These are phyloP conservation scores for Leptinotarsa rubiginosa DNA, from an alignment of 2,888 invertebrate genomes.

Conservation along the genomic window DNA sequence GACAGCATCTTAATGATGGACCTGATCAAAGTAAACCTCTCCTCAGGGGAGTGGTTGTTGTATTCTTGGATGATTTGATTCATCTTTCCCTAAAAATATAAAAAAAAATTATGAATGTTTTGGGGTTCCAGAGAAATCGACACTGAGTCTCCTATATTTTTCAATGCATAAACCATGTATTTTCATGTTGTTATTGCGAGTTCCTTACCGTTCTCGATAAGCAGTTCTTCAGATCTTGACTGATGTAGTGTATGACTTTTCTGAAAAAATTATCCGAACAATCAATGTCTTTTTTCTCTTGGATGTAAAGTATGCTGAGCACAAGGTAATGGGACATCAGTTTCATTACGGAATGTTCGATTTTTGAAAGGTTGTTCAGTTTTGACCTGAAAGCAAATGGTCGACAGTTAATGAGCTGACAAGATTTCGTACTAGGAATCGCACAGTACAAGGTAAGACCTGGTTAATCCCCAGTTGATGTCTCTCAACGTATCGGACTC, in stretches of 20 bases:
- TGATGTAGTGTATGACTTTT: slow-evolving; percentile 46
- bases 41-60: slow-evolving; percentile 28
- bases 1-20: slow-evolving; percentile 42
- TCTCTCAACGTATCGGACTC: too few relatives aligned
- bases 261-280: slow-evolving; percentile 45
- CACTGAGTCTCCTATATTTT: background rate
- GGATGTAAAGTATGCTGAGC: slow-evolving; percentile 43
- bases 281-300: slow-evolving; percentile 48
- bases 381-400: slow-evolving; percentile 27
- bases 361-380: slow-evolving; percentile 37
- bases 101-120: slow-evolving; percentile 2
- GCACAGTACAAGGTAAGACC: too few relatives aligned
- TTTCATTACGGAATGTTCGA: slow-evolving; percentile 42
- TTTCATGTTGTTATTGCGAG: too few relatives aligned
- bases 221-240: slow-evolving; percentile 46
- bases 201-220: slow-evolving; percentile 46
- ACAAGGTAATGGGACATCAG: slow-evolving; percentile 43
- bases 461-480: too few relatives aligned
- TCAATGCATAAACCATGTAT: background rate
- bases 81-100: slow-evolving; percentile 48
- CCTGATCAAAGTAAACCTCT: slow-evolving; percentile 43
- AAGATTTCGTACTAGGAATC: too few relatives aligned
- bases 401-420: too few relatives aligned
- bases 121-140: background rate
- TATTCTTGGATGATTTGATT: slow-evolving; percentile 40